Base-by-base conservation (phyloP, 2,888 invertebrate genomes). In the Callyntrura sp. region DNA sequence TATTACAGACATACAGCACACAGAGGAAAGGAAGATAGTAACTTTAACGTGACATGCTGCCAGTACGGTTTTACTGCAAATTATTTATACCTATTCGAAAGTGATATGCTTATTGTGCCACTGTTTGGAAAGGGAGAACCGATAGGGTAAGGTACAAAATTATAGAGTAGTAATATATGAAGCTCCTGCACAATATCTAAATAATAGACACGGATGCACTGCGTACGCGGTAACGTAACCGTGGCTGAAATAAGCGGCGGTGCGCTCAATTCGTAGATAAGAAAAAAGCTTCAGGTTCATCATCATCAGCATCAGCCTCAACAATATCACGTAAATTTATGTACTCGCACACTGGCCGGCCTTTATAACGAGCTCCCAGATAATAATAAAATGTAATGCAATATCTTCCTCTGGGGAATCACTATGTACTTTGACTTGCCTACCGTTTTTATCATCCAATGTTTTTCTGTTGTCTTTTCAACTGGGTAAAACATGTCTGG, bases 221-320 rank as follows among this genome's bases (percentile, higher is more conserved):
- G 62, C 62, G 45, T 51, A 76, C 35, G 35, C 35, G 35, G 35
- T 35, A 35, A n/a, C 81, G 43, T 62, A 48, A 51, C 51, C 9
- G 23, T 43, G n/a, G 35, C 20, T 17, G 45, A 43, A 35, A 9
- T 11, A 45, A 76, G 76, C 23, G 48, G 12, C 23, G 14, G 48
- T 76, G 25, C 25, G 35, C 48, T 23, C 48, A 76, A 11, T 70
- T 76, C 25, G 20, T 43, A 84, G 84, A 84, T 68, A 57, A 43
- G 57, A 43, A 85, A 20, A 70, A n/a, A 70, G 57, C 70, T 76
- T 85, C 62, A 65, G 85, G 85, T 78, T 85, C 85, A 85, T 85
- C 85, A 79, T 78, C 25, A 76, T 62, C 62, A 9, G 5, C 25
- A 76, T 62, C 62, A 9, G 5, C 17, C 12, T 17, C 23, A 62